Conservation (phyloP, 2,888 invertebrate genomes). For the Melipona bicolor region DNA sequence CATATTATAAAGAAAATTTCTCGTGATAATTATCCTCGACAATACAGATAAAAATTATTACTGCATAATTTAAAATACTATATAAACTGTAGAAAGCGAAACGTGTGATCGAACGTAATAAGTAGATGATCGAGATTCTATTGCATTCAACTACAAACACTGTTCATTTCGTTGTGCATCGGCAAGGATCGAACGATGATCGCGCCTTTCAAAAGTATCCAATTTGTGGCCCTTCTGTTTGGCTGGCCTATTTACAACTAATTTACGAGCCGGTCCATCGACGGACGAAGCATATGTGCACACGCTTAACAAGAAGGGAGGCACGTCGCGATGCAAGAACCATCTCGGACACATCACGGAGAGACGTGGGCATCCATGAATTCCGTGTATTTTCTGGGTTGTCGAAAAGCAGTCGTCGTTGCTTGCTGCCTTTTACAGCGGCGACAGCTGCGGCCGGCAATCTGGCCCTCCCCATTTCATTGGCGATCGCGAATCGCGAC, state of each 20-base stretch:
- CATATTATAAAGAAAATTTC: too few species aligned
- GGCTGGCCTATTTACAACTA: conserved; percentile 40
- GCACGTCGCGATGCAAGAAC: conserved; percentile 8
- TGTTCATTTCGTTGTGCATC: too few species aligned
- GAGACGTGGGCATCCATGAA: conserved; percentile 41
- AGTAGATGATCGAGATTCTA: background rate
- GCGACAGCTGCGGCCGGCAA: conserved; percentile 57
- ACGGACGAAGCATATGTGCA: conserved; percentile 24
- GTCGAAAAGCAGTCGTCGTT: conserved; percentile 53
- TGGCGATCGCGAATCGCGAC: conserved; percentile 49
- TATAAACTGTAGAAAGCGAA: too few species aligned
- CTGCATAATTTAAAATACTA: too few species aligned
- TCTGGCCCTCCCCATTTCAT: conserved; percentile 51
- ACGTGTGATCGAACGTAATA: too few species aligned
- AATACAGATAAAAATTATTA: too few species aligned
- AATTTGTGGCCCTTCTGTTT: conserved; percentile 41
- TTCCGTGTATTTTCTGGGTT: conserved; percentile 48
- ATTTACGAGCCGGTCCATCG: conserved; percentile 38
- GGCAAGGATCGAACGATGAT: background rate
- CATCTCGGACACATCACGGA: background rate
- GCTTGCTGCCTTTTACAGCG: conserved; percentile 55
- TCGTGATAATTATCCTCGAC: too few species aligned
- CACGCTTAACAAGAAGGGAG: conserved; percentile 38
- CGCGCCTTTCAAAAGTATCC: background rate
- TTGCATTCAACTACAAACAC: background rate